phyloP scores from a whole-genome alignment of 2,888 invertebrate species.

The Chironomus riparius region DNA sequence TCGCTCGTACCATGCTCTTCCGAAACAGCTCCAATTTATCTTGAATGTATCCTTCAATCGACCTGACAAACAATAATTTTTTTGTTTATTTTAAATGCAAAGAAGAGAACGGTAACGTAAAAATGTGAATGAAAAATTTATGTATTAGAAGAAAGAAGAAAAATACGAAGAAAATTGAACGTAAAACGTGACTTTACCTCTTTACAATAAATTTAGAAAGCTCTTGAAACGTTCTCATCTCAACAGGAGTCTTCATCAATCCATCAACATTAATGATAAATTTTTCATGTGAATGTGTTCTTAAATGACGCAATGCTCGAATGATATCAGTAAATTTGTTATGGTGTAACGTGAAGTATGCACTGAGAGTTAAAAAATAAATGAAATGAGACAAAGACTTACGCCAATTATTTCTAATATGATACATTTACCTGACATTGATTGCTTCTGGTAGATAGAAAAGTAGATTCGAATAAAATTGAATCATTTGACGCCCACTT shows the following conservation, averaged over 20 bases:
- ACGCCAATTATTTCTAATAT: background rate
- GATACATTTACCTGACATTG: background rate
- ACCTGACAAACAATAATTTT: background rate
- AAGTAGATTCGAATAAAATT: background rate
- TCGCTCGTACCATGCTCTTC: background rate
- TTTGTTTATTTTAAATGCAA: background rate
- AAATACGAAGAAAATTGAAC: background rate
- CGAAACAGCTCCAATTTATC: background rate
- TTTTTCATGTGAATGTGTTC: background rate
- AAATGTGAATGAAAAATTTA: background rate
- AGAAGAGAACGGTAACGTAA: background rate
- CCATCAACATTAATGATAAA: background rate
- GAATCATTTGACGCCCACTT: background rate
- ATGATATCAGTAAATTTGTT: background rate
- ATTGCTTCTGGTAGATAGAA: background rate
- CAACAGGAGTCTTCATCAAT: background rate
- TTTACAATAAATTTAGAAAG: background rate
- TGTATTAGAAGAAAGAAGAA: background rate
- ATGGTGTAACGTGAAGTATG: background rate
- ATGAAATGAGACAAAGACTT: background rate
- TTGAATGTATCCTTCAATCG: background rate
- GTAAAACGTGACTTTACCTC: constrained; percentile 1
- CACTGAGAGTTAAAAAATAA: background rate
- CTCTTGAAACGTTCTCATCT: background rate
- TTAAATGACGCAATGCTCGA: background rate